A percentile compares a stretch with the other conserved stretches of the same genome.
Evolutionary conservation across 2,113 vertebrate species (phyloP).

Genomic region (Tupaia tana): DNA sequence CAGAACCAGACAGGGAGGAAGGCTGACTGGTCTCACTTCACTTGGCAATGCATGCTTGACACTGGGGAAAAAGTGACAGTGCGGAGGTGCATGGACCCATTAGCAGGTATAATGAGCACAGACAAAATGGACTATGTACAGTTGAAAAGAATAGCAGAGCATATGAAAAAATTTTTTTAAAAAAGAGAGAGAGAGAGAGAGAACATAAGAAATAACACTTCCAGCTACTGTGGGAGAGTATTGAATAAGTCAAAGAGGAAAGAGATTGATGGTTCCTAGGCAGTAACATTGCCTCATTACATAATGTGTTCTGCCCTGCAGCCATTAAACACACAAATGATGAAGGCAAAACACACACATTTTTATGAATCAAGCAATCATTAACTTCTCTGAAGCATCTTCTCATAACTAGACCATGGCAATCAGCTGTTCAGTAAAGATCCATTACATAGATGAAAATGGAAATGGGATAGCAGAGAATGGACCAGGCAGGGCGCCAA

Average conservation of each 20-base stretch:
- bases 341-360: background rate
- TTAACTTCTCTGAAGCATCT: background rate
- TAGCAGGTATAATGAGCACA: background rate
- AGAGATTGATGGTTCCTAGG: background rate
- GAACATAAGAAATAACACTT: background rate
- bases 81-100: background rate
- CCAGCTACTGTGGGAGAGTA: background rate
- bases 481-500: background rate
- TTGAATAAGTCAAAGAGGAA: background rate
- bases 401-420: background rate
- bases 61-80: accelerated
- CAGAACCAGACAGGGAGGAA: too few species aligned
- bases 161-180: too few species aligned
- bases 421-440: constrained; percentile 8
- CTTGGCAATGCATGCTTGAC: background rate
- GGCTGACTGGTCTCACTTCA: accelerated
- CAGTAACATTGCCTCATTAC: background rate
- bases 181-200: background rate
- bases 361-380: constrained; percentile 41
- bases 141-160: background rate
- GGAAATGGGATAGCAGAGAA: background rate
- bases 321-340: constrained; percentile 22
- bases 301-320: constrained; percentile 20
- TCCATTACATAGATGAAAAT: background rate
- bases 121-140: background rate